Evolutionary conservation across 2,888 invertebrate species (phyloP), one percentile per base, ranked within the genome.

Genomic region (Hirtodrosophila duncani): DNA sequence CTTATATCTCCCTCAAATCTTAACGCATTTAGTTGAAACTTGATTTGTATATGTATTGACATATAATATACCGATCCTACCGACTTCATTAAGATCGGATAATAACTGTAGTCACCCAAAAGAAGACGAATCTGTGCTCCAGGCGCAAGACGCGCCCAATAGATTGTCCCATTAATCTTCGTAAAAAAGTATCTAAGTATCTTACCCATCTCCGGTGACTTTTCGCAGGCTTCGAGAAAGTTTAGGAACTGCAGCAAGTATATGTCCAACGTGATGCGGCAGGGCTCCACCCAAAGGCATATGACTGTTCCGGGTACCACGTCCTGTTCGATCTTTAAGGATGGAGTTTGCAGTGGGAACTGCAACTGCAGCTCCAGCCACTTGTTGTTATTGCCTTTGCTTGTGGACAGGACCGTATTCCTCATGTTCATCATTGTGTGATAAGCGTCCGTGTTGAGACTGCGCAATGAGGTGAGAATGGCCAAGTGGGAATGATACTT

Each of bases 281-380:
- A 80, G 2, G 67, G 75, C 18, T 85, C 84, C 11, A 85, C 3
- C 86, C 85, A 85, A 1, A 85, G 7, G 0, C 78, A 82, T 3
- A 81, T 10, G 0, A 75, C 83, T 3, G 72, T 74, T 0, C 60
- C 65, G 0, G 66, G 63, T 0, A 14, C 24, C 3, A 24, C 14
- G 1, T 41, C 63, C 45, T 4, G 50, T 36, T 10, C 3, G 1
- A 21, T 5, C 4, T 44, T 16, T 4, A 27, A 14, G 14, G 20
- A 11, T 36, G 7, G 26, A 13, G 3, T 41, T 34, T 43, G 30
- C 2, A 50, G 30, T 1, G 84, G 79, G 1, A 80, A 41, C 36
- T 85, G 85, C 2, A 77, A 2, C 39, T 84, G 83, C 30, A 79
- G 16, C 42, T 84, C 84, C 1, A 85, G 16, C 83, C 85, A 85